A percentile compares a stretch with the other conserved stretches of the same genome.
Conservation (phyloP, 2,113 vertebrate species). For the Solenodon paradoxus region DNA sequence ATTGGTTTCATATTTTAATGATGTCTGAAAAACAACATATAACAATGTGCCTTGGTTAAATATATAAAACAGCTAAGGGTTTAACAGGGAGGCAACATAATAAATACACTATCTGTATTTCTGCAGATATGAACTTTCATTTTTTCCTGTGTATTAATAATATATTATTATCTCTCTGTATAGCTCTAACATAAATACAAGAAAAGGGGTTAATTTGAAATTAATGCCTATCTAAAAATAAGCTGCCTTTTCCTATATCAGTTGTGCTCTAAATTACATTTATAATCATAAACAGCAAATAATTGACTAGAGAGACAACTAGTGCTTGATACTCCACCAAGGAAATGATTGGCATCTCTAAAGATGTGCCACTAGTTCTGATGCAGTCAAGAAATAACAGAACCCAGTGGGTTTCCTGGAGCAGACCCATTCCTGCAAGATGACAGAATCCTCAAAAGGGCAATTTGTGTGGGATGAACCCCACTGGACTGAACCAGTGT, state of each 20-base stretch:
- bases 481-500: not conserved
- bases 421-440: no score
- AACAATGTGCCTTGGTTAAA: not conserved
- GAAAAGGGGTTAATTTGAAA: not conserved
- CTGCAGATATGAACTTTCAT: not conserved
- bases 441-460: not conserved
- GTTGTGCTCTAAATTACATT: conserved; percentile 14
- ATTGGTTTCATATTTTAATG: not conserved
- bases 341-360: not conserved
- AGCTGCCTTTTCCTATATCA: not conserved
- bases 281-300: conserved; percentile 36
- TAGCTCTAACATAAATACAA: not conserved
- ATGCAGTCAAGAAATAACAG: not conserved
- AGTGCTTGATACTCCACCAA: not conserved
- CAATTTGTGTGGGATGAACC: not conserved
- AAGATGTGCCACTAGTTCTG: not conserved
- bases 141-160: not conserved
- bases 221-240: not conserved
- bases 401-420: accelerated
- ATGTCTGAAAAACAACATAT: not conserved
- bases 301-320: not conserved
- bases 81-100: not conserved
- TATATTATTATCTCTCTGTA: not conserved
- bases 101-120: not conserved
- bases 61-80: not conserved